phyloP scores from a whole-genome alignment of 2,888 invertebrate species.

The Apantesis nais region DNA sequence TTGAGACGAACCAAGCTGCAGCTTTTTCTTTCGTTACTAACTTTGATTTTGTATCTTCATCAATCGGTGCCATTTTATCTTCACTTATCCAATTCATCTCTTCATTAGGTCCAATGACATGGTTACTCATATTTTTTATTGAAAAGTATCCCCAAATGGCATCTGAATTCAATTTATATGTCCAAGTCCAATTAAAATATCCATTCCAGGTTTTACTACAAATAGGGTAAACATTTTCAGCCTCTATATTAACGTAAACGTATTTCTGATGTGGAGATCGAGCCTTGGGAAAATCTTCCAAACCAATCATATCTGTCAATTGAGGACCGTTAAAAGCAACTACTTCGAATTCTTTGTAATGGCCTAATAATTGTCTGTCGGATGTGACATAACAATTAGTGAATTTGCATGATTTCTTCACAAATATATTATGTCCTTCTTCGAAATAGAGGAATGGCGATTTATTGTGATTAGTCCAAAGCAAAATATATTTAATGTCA shows the following conservation, averaged over 20 bases:
- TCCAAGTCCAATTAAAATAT: conserved; percentile 78
- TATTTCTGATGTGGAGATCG: conserved; percentile 64
- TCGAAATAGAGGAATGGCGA: conserved; percentile 63
- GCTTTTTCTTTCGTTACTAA: conserved; percentile 55
- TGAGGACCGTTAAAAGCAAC: conserved; percentile 69
- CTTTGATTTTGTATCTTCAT: conserved; percentile 42
- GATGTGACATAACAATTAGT: conserved; percentile 69
- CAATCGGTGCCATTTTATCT: conserved; percentile 51
- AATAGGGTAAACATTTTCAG: conserved; percentile 63
- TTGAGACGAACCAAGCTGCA: conserved; percentile 71
- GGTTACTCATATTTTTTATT: conserved; percentile 55
- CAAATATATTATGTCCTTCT: conserved; percentile 60
- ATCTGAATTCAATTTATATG: conserved; percentile 70
- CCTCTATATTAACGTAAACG: conserved; percentile 68
- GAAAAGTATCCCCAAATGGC: conserved; percentile 66
- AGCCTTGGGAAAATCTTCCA: conserved; percentile 51
- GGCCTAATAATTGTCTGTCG: conserved; percentile 53
- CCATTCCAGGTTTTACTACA: conserved; percentile 56
- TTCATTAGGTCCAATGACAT: conserved; percentile 59
- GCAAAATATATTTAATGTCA: conserved; percentile 61
- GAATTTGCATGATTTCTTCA: conserved; percentile 60
- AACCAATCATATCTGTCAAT: conserved; percentile 37
- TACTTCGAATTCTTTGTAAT: conserved; percentile 62
- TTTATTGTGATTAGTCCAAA: conserved; percentile 63
- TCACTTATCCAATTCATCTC: conserved; percentile 56